These are phyloP conservation scores for Scaptomyza caliginosa DNA, from an alignment of 2,888 invertebrate species.

Conservation along the genomic window DNA sequence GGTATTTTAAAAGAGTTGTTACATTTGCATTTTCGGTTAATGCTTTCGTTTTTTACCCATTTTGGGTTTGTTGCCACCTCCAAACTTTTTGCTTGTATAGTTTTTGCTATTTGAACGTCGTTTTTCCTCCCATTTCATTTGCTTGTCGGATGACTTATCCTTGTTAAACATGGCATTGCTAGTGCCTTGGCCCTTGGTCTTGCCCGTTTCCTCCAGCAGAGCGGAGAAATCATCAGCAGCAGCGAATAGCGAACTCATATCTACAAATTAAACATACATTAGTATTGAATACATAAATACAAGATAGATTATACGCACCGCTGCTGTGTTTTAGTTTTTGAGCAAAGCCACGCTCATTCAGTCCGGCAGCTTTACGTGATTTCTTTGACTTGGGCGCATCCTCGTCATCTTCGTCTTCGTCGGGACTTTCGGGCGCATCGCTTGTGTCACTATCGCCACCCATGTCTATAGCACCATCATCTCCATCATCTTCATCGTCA, in stretches of 20 bases:
- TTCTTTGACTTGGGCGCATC: slow-evolving; percentile 76
- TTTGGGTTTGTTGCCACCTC: slow-evolving; percentile 31
- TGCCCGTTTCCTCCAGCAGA: slow-evolving; percentile 92
- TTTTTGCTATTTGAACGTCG: slow-evolving; percentile 83
- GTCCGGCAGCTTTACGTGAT: slow-evolving; percentile 52
- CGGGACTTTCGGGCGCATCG: slow-evolving; percentile 71
- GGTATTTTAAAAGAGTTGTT: not conserved
- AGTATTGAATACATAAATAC: not conserved
- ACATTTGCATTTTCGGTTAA: slow-evolving; percentile 10
- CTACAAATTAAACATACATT: slow-evolving; percentile 61
- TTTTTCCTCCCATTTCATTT: slow-evolving; percentile 92
- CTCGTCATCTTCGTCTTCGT: slow-evolving; percentile 56
- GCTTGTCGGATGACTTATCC: slow-evolving; percentile 91
- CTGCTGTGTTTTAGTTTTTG: slow-evolving; percentile 81
- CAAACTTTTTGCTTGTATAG: slow-evolving; percentile 70
- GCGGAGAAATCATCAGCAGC: slow-evolving; percentile 95
- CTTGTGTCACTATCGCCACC: slow-evolving; percentile 69
- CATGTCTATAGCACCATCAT: slow-evolving; percentile 62
- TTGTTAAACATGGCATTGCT: slow-evolving; percentile 89
- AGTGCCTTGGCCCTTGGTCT: slow-evolving; percentile 87
- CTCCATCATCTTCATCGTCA: slow-evolving; percentile 63
- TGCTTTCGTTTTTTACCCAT: slow-evolving; percentile 68
- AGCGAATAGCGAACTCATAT: slow-evolving; percentile 89
- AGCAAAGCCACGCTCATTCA: slow-evolving; percentile 74
- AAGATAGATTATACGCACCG: slow-evolving; percentile 60